Evolutionary conservation across 2,113 vertebrate species (phyloP), one percentile per base, ranked within the genome.

Genomic region (Scartelaos histophorus): DNA sequence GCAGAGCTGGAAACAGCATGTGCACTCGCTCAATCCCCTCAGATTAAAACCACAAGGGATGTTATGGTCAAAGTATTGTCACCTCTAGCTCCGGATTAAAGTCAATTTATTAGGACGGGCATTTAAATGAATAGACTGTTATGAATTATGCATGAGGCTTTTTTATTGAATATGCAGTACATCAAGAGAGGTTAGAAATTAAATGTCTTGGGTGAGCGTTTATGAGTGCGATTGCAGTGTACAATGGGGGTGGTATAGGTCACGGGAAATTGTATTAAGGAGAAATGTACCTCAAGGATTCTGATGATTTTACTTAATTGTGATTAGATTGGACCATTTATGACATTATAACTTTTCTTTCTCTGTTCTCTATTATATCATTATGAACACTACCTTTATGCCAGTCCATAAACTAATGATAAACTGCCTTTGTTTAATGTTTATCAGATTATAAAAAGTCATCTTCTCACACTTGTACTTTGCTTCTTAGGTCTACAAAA

Each of bases 1-100:
- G 46, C 35, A 34, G 16, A 53, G 66, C 70, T 43, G 69, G 60
- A 66, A 56, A 51, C 58, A 66, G 67, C 15, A 17, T 51, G 49
- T 56, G 73, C 66, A 82, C 51, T 83, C 38, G 19, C 68, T 83
- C 79, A 88, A 83, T 88, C 79, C 17, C 4, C 60, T 1, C 75
- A 85, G 83, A 89, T 91, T 86, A 85, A 83, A 15, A 34, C 25
- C 29, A 74, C 29, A 67, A 69, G 65, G 73, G 65, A 81, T 84
- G 69, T 74, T 83, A 77, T 69, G 73, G 53, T 76, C 58, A 21
- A 64, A 62, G 69, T 79, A 66, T 13, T 17, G 2, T 82, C 75
- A 84, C 83, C 85, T 83, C 75, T 51, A 10, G 62, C 62, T 60
- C 47, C 67, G 64, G 73, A 84, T 85, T 76, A 75, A 82, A 60